These are phyloP conservation scores for Ypsolopha scabrella DNA, from an alignment of 2,888 invertebrate genomes.

Conservation along the genomic window DNA sequence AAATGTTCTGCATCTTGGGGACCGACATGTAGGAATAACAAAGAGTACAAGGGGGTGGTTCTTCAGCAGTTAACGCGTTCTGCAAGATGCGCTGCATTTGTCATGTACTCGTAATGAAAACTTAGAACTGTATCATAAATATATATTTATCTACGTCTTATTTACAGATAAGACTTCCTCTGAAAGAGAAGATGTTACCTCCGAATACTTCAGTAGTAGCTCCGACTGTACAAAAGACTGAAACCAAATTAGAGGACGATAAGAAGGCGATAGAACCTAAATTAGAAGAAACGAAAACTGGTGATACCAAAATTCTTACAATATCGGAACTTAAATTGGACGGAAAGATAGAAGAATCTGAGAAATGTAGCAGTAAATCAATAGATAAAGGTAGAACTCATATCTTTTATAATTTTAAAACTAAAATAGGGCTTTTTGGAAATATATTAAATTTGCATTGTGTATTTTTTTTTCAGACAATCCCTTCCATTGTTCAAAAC, in stretches of 20 bases:
- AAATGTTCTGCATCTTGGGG: too few species aligned
- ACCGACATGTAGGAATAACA: too few species aligned
- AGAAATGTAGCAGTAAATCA: conserved; percentile 7
- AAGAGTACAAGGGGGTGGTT: too few species aligned
- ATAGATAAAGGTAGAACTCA: conserved; percentile 7
- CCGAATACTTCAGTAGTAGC: neutral
- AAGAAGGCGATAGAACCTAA: conserved; percentile 15
- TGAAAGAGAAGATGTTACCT: conserved; percentile 27
- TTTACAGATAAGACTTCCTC: conserved; percentile 41
- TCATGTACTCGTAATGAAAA: too few species aligned
- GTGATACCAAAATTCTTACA: conserved; percentile 18
- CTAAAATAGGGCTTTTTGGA: neutral
- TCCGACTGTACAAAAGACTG: neutral
- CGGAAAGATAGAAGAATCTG: conserved; percentile 16
- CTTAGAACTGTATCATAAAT: too few species aligned
- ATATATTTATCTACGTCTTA: neutral
- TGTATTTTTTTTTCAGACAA: conserved; percentile 28
- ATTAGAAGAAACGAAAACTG: conserved; percentile 3
- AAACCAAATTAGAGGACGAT: conserved; percentile 1
- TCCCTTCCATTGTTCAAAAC: conserved; percentile 26
- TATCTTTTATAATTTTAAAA: neutral
- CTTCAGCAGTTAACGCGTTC: too few species aligned
- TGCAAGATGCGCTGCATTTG: too few species aligned
- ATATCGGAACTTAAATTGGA: conserved; percentile 17
- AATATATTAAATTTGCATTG: neutral